Percentiles rank a stretch among this genome's conserved stretches.
Evolutionary conservation across 2,113 vertebrate genomes (phyloP).

Genomic region (Phylloscopus trochiloides): DNA sequence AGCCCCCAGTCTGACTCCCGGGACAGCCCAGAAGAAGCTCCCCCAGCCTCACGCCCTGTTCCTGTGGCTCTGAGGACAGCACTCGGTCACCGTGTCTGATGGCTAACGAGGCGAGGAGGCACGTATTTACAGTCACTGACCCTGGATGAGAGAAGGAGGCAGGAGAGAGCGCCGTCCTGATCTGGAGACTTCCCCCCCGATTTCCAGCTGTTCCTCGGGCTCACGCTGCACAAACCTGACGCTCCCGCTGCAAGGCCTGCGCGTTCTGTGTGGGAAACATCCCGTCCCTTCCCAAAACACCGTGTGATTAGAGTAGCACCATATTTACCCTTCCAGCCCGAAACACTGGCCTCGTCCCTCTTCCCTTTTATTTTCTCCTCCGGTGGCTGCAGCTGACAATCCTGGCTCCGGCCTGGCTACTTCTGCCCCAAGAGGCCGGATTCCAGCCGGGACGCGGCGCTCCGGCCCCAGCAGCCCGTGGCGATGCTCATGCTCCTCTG

Average conservation of each 20-base stretch:
- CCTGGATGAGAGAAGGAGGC: constrained; percentile 69
- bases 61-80: constrained; percentile 36
- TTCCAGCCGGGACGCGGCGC: constrained; percentile 78
- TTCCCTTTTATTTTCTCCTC: constrained; percentile 23
- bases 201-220: constrained; percentile 22
- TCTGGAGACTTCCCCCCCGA: background rate
- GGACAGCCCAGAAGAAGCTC: background rate
- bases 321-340: constrained; percentile 60
- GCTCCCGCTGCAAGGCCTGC: constrained; percentile 62
- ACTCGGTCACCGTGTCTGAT: constrained; percentile 8
- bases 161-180: constrained; percentile 41
- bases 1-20: background rate
- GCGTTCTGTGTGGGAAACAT: background rate
- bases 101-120: constrained; percentile 72
- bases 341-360: constrained; percentile 23
- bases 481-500: constrained; percentile 95
- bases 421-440: constrained; percentile 75
- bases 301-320: constrained; percentile 71
- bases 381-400: background rate
- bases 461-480: constrained; percentile 92
- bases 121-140: constrained; percentile 73
- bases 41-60: background rate
- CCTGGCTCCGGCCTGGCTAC: constrained; percentile 17
- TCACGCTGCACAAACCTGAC: background rate
- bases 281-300: constrained; percentile 36